Conservation (phyloP, 1,140 invertebrate genomes). For the Megalonaias nervosa region DNA sequence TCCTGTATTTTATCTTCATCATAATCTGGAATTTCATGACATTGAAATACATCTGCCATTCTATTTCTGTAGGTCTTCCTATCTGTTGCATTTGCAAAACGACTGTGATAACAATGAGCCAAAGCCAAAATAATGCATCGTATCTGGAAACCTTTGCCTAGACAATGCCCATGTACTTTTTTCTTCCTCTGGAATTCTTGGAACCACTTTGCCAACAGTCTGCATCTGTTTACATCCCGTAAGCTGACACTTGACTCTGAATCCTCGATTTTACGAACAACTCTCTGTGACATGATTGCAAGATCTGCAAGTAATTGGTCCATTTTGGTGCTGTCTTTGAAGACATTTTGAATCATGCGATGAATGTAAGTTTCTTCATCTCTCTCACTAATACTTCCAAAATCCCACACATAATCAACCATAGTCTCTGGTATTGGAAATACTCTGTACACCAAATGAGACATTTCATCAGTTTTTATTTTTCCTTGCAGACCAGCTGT, state of each 20-base stretch:
- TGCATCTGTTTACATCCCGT: conserved; percentile 40
- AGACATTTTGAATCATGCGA: conserved; percentile 26
- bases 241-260: conserved; percentile 34
- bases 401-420: conserved; percentile 51
- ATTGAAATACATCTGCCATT: conserved; percentile 23
- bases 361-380: conserved; percentile 41
- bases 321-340: neutral
- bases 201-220: conserved; percentile 37
- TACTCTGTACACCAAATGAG: conserved; percentile 39
- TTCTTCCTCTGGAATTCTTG: conserved; percentile 12
- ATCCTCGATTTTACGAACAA: conserved; percentile 20
- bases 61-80: conserved; percentile 34
- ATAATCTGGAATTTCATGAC: neutral
- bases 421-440: conserved; percentile 40
- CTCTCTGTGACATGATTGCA: conserved; percentile 32
- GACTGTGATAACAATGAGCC: conserved; percentile 54
- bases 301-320: conserved; percentile 16
- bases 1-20: neutral
- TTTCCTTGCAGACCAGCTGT: conserved; percentile 35
- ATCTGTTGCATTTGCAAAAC: conserved; percentile 26
- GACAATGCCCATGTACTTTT: neutral
- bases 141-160: conserved; percentile 2
- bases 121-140: conserved; percentile 44
- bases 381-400: conserved; percentile 32
- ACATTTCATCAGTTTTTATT: conserved; percentile 31